Evolutionary conservation across 2,113 vertebrate genomes (phyloP).

Genomic region (Thamnophis sirtalis): DNA sequence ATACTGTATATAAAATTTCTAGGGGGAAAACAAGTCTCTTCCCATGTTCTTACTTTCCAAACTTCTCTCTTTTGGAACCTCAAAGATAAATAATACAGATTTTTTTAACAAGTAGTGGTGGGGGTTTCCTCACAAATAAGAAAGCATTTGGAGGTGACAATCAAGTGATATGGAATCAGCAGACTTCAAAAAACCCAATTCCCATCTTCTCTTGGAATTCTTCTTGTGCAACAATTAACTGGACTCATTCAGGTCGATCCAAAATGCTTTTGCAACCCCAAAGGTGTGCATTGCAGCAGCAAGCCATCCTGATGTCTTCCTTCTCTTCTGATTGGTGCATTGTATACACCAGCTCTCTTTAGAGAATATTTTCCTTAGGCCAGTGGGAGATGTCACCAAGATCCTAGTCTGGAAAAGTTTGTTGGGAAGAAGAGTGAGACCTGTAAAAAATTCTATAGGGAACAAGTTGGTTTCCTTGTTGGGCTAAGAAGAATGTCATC

Average conservation of each 20-base stretch:
- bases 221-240: not conserved
- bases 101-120: no score
- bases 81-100: not conserved
- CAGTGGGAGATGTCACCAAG: not conserved
- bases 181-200: not conserved
- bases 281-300: not conserved
- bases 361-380: not conserved
- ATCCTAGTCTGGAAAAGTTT: not conserved
- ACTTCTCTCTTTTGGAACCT: not conserved
- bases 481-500: not conserved
- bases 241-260: not conserved
- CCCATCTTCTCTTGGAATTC: not conserved
- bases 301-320: not conserved
- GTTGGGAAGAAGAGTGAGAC: not conserved
- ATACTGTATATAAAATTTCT: no score
- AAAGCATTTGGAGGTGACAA: not conserved
- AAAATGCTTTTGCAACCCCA: not conserved
- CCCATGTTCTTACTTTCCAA: not conserved
- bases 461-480: not conserved
- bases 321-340: not conserved
- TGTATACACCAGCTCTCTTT: not conserved
- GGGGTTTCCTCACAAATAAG: not conserved
- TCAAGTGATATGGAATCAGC: not conserved
- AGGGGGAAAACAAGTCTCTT: not conserved
- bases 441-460: not conserved